phyloP scores from a whole-genome alignment of 1,140 invertebrate genomes.

The Globodera ellingtonae region DNA sequence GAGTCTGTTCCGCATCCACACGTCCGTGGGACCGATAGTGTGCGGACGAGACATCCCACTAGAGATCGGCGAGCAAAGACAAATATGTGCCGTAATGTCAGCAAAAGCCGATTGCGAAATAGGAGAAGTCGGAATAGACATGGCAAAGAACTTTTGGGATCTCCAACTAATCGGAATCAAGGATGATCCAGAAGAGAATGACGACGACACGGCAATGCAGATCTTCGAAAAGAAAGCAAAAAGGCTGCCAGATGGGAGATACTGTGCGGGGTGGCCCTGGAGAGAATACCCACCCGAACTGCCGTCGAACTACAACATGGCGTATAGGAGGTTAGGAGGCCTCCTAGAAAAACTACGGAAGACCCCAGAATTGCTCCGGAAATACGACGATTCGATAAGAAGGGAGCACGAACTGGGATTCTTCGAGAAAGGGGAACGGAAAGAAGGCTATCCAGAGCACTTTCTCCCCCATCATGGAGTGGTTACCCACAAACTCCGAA shows the following conservation, averaged over 20 bases:
- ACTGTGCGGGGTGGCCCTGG: constrained; percentile 9
- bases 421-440: background rate
- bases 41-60: background rate
- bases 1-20: background rate
- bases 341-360: background rate
- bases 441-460: background rate
- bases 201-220: constrained; percentile 6
- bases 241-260: background rate
- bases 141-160: constrained; percentile 7
- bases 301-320: constrained; percentile 6
- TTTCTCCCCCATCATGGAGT: constrained; percentile 11
- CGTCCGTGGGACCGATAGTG: constrained; percentile 7
- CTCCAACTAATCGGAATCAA: background rate
- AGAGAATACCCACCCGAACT: background rate
- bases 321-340: constrained; percentile 4
- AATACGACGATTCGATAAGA: constrained; percentile 2
- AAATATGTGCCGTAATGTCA: background rate
- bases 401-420: constrained; percentile 1
- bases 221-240: constrained; percentile 2
- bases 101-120: background rate
- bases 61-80: background rate
- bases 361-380: background rate
- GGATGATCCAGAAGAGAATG: background rate
- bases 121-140: background rate
- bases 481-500: background rate